Percentiles rank a stretch among this genome's conserved stretches.
phyloP scores from a whole-genome alignment of 2,797 vertebrate genomes.

The Myotis findleyi region DNA sequence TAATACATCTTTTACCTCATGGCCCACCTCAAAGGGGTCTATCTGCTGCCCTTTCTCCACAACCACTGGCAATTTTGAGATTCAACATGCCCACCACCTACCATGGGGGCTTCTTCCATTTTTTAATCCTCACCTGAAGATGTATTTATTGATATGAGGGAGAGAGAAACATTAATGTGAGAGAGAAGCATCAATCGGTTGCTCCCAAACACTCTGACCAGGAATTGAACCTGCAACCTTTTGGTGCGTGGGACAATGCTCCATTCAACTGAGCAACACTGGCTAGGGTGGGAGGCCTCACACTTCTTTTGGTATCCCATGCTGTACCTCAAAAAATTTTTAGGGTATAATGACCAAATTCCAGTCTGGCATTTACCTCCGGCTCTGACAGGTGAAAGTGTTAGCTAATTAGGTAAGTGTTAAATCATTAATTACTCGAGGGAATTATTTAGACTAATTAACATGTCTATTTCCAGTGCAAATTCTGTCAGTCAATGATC shows the following conservation, averaged over 20 bases:
- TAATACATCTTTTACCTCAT: not conserved
- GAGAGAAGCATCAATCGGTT: too few relatives aligned
- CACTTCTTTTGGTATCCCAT: not conserved
- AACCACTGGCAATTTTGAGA: not conserved
- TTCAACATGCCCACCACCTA: not conserved
- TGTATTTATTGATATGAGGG: too few relatives aligned
- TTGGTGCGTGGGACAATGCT: too few relatives aligned
- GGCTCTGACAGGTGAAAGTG: slow-evolving; percentile 60
- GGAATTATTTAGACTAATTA: slow-evolving; percentile 69
- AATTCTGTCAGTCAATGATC: slow-evolving; percentile 1
- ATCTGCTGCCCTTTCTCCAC: not conserved
- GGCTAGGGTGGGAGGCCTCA: too few relatives aligned
- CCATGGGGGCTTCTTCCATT: accelerated
- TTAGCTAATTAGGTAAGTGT: slow-evolving; percentile 73
- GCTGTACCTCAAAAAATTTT: slow-evolving; percentile 13
- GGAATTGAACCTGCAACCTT: too few relatives aligned
- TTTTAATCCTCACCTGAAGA: too few relatives aligned
- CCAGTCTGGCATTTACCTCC: slow-evolving; percentile 58
- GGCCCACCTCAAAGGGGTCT: not conserved
- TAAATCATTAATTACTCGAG: slow-evolving; percentile 72
- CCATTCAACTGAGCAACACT: too few relatives aligned
- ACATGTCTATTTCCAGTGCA: slow-evolving; percentile 35
- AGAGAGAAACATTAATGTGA: too few relatives aligned
- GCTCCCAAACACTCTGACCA: too few relatives aligned
- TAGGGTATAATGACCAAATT: slow-evolving; percentile 25